A percentile compares a stretch with the other conserved stretches of the same genome.
These are phyloP conservation scores for Tetraneura akinire DNA, from an alignment of 1,140 invertebrate genomes.

Conservation along the genomic window DNA sequence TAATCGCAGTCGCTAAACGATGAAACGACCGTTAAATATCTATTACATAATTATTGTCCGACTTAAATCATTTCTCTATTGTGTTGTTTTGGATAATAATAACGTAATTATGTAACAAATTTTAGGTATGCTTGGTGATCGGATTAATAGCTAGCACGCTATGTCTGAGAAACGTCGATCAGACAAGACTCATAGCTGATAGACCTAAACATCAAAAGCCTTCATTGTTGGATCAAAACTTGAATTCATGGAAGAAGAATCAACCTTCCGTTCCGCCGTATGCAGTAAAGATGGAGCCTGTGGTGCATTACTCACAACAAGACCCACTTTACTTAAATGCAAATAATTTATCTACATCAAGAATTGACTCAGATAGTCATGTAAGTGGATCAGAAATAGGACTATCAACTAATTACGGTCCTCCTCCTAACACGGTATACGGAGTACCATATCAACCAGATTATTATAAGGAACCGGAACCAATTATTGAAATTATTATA, in stretches of 20 bases:
- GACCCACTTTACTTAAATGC: constrained; percentile 71
- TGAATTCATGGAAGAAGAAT: constrained; percentile 17
- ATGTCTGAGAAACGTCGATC: neutral
- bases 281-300: constrained; percentile 77
- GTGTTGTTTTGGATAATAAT: constrained; percentile 9
- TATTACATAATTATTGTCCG: neutral
- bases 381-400: constrained; percentile 40
- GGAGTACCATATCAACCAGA: constrained; percentile 60
- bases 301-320: constrained; percentile 75
- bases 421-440: constrained; percentile 26
- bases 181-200: constrained; percentile 26
- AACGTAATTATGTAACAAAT: constrained; percentile 1
- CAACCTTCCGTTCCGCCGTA: constrained; percentile 64
- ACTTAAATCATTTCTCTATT: neutral
- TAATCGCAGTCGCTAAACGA: constrained; percentile 27
- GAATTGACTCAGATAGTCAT: constrained; percentile 47
- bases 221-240: neutral
- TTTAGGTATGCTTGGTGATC: constrained; percentile 38
- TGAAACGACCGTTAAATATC: constrained; percentile 9
- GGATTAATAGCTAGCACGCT: neutral
- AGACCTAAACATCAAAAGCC: constrained; percentile 1
- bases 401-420: constrained; percentile 45
- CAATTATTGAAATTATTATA: constrained; percentile 88
- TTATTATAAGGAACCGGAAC: constrained; percentile 77
- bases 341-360: constrained; percentile 39